These are phyloP conservation scores for Trichopoda pennipes DNA, from an alignment of 2,888 invertebrate species.

Conservation along the genomic window DNA sequence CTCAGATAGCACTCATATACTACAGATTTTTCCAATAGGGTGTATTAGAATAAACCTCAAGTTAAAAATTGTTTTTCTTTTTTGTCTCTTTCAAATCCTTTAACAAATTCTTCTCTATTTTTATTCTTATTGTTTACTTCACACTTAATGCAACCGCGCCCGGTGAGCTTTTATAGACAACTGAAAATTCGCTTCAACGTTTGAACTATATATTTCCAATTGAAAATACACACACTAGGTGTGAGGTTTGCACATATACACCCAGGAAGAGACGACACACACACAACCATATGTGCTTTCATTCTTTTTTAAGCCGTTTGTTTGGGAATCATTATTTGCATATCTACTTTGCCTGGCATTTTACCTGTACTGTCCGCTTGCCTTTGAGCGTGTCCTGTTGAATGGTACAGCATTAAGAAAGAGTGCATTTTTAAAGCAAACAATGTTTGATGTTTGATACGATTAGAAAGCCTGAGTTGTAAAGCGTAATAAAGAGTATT, in stretches of 20 bases:
- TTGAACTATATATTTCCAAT: conserved; percentile 14
- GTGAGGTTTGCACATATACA: neutral
- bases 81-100: conserved; percentile 9
- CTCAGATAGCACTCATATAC: conserved; percentile 11
- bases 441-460: too few relatives aligned
- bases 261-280: too few relatives aligned
- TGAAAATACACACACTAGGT: neutral
- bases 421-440: neutral
- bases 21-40: conserved; percentile 12
- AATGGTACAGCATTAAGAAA: neutral
- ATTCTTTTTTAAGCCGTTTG: conserved; percentile 40
- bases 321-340: conserved; percentile 23
- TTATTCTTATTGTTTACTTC: neutral
- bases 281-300: neutral
- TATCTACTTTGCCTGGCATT: neutral
- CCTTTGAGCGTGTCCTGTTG: neutral
- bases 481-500: too few relatives aligned
- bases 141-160: conserved; percentile 50
- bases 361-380: neutral
- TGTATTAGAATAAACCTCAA: neutral
- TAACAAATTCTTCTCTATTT: neutral
- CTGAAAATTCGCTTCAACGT: conserved; percentile 37
- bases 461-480: too few relatives aligned
- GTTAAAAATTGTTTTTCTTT: conserved; percentile 4
- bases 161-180: conserved; percentile 56